These are phyloP conservation scores for Aldrovandia affinis DNA, from an alignment of 2,797 vertebrate species.

Conservation along the genomic window DNA sequence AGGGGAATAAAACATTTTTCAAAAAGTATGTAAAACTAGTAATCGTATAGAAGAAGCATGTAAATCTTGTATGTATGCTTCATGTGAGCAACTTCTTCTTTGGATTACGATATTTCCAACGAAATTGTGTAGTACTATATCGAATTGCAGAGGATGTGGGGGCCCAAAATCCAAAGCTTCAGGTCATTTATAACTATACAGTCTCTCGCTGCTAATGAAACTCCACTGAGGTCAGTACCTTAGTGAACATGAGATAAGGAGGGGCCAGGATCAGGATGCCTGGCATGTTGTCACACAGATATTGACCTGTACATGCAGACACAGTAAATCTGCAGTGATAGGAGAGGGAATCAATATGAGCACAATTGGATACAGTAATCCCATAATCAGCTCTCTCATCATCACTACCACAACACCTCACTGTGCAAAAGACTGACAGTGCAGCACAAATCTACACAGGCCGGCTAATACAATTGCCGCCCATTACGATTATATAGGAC, in stretches of 20 bases:
- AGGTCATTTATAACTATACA: neutral
- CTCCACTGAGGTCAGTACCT: neutral
- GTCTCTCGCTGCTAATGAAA: neutral
- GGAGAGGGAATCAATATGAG: neutral
- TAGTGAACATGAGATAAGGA: neutral
- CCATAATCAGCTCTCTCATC: neutral
- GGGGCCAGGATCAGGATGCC: neutral
- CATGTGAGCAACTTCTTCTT: neutral
- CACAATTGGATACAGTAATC: conserved; percentile 10
- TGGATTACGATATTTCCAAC: neutral
- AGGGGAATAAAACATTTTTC: too few species aligned
- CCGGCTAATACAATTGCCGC: neutral
- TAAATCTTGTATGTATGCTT: too few species aligned
- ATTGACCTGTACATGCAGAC: neutral
- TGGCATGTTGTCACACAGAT: neutral
- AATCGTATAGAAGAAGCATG: too few species aligned
- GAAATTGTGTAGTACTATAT: neutral
- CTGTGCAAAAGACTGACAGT: neutral
- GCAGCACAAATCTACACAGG: neutral
- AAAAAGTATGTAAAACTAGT: too few species aligned
- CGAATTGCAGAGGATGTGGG: neutral
- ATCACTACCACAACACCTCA: neutral
- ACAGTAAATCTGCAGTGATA: neutral
- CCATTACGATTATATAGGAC: neutral
- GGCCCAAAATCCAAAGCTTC: neutral